Base-by-base conservation (phyloP, 1,140 invertebrate genomes). In the Diachasmimorpha longicaudata region DNA sequence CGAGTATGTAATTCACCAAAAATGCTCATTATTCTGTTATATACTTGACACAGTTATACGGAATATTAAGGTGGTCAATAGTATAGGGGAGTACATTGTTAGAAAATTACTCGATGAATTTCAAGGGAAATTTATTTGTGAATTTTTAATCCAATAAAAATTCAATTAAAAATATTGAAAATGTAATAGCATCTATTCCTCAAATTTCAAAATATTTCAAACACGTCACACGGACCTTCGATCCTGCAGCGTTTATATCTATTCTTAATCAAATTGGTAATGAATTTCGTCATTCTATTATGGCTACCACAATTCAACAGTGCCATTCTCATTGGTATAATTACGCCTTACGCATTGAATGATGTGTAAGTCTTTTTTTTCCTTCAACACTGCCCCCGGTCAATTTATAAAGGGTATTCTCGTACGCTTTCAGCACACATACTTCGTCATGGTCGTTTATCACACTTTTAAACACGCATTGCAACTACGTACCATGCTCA, bases 401-500 rank as follows among this genome's bases (percentile, higher is more conserved):
- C 10, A 46, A n/a, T 75, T 58, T 25, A 37, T 46, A 23, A 80
- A 81, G 82, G 78, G 80, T n/a, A 83, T 82, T 78, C 81, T 85
- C 81, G 48, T 82, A 86, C 86, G 86, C 86, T 87, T 87, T 87
- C 85, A 84, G 82, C 84, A 85, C 84, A 85, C 84, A 85, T 84
- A 81, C 80, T 77, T 84, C 81, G 83, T 86, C 83, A 87, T 84
- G 85, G 77, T 83, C 77, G 77, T 81, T 82, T 85, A 81, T 80
- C 80, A 74, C 23, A 48, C 46, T 63, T 72, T n/a, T 37, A 36
- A 63, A 39, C 31, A 72, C 48, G 48, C 48, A 52, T 73, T 68
- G 66, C 66, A 39, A 10, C 14, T 19, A 63, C 31, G 21, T 25
- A 19, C 58, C 4, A 63, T 31, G 4, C 14, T 16, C n/a, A 46